A percentile compares a stretch with the other conserved stretches of the same genome.
Conservation (phyloP, 2,888 invertebrate species). For the Cheilosia impressa region DNA sequence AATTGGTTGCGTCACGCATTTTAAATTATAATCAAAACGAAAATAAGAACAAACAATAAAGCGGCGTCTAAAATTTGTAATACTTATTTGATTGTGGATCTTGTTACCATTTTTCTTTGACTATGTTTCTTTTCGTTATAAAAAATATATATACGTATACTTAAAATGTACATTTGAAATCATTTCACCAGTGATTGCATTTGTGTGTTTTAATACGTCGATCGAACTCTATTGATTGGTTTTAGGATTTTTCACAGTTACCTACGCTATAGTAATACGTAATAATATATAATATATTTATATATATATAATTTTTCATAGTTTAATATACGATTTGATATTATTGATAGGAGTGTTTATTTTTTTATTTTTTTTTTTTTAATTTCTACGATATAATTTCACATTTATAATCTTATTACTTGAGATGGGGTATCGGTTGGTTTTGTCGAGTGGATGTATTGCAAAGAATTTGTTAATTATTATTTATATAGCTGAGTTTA, state of each 20-base stretch:
- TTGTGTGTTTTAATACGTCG: conserved; percentile 57
- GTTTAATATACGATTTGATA: conserved; percentile 68
- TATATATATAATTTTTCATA: conserved; percentile 62
- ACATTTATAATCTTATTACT: conserved; percentile 68
- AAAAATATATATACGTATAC: conserved; percentile 72
- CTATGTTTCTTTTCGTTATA: conserved; percentile 53
- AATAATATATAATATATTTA: conserved; percentile 56
- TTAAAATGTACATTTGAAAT: conserved; percentile 71
- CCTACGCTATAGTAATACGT: conserved; percentile 62
- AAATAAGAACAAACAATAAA: conserved; percentile 22
- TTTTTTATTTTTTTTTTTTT: conserved; percentile 21
- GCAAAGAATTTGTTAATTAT: conserved; percentile 45
- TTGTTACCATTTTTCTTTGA: conserved; percentile 52
- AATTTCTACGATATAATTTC: conserved; percentile 65
- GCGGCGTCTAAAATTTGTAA: conserved; percentile 48
- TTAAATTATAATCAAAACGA: conserved; percentile 4
- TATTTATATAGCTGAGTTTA: conserved; percentile 48
- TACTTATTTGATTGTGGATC: conserved; percentile 71
- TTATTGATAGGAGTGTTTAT: conserved; percentile 58
- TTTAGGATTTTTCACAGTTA: conserved; percentile 70
- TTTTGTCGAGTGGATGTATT: conserved; percentile 71
- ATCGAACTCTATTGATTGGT: conserved; percentile 72
- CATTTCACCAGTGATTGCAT: conserved; percentile 71
- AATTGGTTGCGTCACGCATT: not conserved
- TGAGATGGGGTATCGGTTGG: conserved; percentile 74